phyloP scores from a whole-genome alignment of 2,888 invertebrate species.

The Standfussiana lucernea region DNA sequence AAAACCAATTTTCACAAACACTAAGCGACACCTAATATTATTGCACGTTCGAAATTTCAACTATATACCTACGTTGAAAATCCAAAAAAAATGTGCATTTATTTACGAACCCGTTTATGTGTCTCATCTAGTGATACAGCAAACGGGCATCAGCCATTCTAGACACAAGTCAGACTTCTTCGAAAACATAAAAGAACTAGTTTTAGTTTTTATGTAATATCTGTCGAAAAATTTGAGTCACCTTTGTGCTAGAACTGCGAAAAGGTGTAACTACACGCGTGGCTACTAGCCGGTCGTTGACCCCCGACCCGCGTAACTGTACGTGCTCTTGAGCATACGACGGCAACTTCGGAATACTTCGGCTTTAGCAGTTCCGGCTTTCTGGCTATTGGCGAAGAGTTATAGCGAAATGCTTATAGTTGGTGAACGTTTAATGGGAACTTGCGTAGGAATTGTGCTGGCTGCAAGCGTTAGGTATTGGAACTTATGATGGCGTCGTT shows the following conservation, averaged over 20 bases:
- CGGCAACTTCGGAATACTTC: slow-evolving; percentile 64
- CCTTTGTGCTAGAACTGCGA: slow-evolving; percentile 45
- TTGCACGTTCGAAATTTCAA: background rate
- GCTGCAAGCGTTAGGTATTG: slow-evolving; percentile 1
- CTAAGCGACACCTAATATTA: background rate
- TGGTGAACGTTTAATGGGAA: slow-evolving; percentile 35
- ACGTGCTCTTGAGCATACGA: slow-evolving; percentile 66
- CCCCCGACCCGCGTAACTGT: slow-evolving; percentile 80
- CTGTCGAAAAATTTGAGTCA: slow-evolving; percentile 43
- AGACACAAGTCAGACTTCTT: slow-evolving; percentile 13
- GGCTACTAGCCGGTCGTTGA: slow-evolving; percentile 70
- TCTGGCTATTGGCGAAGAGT: slow-evolving; percentile 48
- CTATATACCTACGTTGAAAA: background rate
- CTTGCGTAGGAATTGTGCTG: slow-evolving; percentile 26
- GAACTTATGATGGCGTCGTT: slow-evolving; percentile 11
- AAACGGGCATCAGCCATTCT: background rate
- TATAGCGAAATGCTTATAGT: slow-evolving; percentile 46
- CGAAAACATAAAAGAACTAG: slow-evolving; percentile 17
- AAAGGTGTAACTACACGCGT: slow-evolving; percentile 57
- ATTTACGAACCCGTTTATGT: background rate
- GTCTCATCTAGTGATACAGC: background rate
- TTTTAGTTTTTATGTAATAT: slow-evolving; percentile 25
- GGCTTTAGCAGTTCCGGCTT: slow-evolving; percentile 67
- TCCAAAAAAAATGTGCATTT: background rate
- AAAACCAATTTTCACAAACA: background rate